A percentile compares a stretch with the other conserved stretches of the same genome.
Evolutionary conservation across 1,140 invertebrate species (phyloP).

Genomic region (Watersipora subatra): DNA sequence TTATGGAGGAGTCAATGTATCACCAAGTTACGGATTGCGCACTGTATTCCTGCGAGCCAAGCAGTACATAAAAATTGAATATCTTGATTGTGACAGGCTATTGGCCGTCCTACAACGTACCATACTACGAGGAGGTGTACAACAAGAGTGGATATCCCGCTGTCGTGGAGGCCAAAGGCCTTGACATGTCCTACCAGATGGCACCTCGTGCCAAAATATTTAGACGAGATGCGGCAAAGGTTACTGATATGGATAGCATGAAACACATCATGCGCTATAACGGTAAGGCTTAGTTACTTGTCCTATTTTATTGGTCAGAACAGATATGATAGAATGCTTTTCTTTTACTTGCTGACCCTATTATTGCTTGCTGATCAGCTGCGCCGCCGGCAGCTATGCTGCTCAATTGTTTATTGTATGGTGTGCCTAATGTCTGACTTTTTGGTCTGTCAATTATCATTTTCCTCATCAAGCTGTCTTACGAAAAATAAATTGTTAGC

Average conservation of each 20-base stretch:
- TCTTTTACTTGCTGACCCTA: neutral
- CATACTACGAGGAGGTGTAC: conserved; percentile 38
- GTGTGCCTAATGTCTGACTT: neutral
- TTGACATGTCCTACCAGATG: conserved; percentile 28
- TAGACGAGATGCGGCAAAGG: conserved; percentile 27
- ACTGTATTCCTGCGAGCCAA: neutral
- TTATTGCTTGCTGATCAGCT: neutral
- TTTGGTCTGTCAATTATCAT: neutral
- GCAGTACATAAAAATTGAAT: neutral
- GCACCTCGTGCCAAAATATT: conserved; percentile 38
- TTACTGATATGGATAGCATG: conserved; percentile 23
- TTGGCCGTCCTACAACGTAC: conserved; percentile 38
- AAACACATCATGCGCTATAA: conserved; percentile 37
- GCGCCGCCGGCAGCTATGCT: too few species aligned
- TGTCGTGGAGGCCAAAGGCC: conserved; percentile 18
- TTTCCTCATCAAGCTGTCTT: too few species aligned
- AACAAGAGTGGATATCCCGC: conserved; percentile 33
- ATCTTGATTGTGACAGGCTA: conserved; percentile 18
- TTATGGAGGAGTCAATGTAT: too few species aligned
- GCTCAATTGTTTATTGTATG: neutral
- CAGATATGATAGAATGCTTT: neutral
- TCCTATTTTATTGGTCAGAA: neutral
- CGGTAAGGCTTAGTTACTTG: conserved; percentile 25
- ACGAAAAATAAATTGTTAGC: too few species aligned
- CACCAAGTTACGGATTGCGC: too few species aligned